A percentile compares a stretch with the other conserved stretches of the same genome.
Conservation (phyloP, 2,113 vertebrate genomes). For the Halichoeres trimaculatus region DNA sequence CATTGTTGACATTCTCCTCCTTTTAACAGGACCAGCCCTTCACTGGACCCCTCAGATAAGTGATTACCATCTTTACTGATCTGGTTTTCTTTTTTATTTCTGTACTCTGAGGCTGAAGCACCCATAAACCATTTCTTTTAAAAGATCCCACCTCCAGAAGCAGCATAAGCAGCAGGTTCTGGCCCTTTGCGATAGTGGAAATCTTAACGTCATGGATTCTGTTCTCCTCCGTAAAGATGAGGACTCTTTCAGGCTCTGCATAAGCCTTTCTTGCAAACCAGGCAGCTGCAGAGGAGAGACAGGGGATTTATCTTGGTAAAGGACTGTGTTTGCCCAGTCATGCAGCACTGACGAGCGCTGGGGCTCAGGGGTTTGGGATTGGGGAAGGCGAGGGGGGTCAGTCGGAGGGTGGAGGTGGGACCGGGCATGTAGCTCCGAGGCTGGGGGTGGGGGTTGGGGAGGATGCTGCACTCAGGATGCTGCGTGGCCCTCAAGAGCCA, state of each 20-base stretch:
- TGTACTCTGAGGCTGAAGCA: constrained; percentile 4
- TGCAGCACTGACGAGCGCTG: constrained; percentile 79
- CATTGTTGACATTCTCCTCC: constrained; percentile 25
- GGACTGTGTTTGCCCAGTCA: constrained; percentile 78
- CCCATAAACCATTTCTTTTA: constrained; percentile 7
- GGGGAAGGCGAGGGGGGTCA: constrained; percentile 34
- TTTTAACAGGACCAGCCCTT: constrained; percentile 36
- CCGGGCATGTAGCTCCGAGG: constrained; percentile 54
- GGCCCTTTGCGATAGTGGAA: constrained; percentile 35
- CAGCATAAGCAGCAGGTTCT: constrained; percentile 22
- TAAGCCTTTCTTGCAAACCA: constrained; percentile 47
- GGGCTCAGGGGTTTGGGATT: constrained; percentile 62
- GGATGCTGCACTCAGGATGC: constrained; percentile 64
- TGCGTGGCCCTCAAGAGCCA: constrained; percentile 77
- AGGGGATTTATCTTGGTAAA: constrained; percentile 68
- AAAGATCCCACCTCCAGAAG: constrained; percentile 5
- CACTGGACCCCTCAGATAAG: constrained; percentile 25
- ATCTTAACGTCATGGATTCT: constrained; percentile 16
- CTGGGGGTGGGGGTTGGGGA: constrained; percentile 70
- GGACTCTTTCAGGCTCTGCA: constrained; percentile 12
- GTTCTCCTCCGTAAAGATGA: constrained; percentile 34
- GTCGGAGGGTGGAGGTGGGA: constrained; percentile 70
- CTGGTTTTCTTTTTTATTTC: constrained; percentile 8
- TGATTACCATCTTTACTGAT: constrained; percentile 46
- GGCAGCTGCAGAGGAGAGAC: constrained; percentile 67